Conservation (phyloP, 2,113 vertebrate species). For the Morone chrysops region DNA sequence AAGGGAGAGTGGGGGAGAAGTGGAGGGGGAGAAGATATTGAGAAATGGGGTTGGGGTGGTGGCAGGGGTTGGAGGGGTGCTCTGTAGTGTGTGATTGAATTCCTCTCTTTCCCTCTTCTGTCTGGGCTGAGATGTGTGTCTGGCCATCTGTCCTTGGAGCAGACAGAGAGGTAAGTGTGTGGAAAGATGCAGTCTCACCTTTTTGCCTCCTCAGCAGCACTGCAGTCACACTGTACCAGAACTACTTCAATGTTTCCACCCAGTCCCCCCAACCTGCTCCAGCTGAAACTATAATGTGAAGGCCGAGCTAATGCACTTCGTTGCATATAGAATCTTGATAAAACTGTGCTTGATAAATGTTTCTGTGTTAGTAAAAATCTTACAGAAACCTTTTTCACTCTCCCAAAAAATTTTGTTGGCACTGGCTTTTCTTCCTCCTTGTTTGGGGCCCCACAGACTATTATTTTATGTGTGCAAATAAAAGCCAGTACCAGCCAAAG, state of each 20-base stretch:
- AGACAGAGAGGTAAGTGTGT: constrained; percentile 54
- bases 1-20: constrained; percentile 44
- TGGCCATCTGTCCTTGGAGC: constrained; percentile 75
- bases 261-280: not conserved
- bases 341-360: not conserved
- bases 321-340: not conserved
- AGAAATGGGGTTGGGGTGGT: constrained; percentile 24
- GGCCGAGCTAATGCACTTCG: not conserved
- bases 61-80: not conserved
- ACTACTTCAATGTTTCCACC: not conserved
- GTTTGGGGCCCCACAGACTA: not conserved
- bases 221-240: constrained; percentile 44
- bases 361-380: not conserved
- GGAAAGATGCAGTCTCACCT: constrained; percentile 69
- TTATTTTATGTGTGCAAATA: not conserved
- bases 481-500: no score
- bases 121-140: constrained; percentile 66
- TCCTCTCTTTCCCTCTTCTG: constrained; percentile 61
- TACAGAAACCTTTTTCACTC: no score
- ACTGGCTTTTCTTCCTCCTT: not conserved
- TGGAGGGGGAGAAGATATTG: constrained; percentile 17
- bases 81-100: constrained; percentile 64
- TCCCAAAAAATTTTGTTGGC: not conserved
- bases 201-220: constrained; percentile 60
- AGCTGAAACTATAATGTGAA: not conserved